Evolutionary conservation across 2,113 vertebrate species (phyloP).

Genomic region (Pipa parva): DNA sequence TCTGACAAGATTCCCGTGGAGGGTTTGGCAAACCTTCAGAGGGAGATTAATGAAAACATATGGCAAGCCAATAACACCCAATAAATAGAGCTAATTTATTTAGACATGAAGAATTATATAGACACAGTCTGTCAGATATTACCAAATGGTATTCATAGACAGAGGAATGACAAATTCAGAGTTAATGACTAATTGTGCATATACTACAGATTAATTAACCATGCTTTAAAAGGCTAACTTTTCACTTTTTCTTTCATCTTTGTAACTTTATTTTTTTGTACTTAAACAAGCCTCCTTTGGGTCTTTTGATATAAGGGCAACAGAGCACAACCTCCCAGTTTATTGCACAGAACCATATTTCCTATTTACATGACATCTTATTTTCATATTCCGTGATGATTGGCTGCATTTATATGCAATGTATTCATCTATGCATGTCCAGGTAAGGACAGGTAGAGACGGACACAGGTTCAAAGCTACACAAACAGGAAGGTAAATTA

Average conservation of each 20-base stretch:
- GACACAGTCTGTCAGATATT: slow-evolving; percentile 28
- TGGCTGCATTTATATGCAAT: too few species aligned
- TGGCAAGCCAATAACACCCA: slow-evolving; percentile 28
- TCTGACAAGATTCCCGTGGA: slow-evolving; percentile 37
- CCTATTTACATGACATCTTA: too few species aligned
- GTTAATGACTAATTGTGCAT: slow-evolving; percentile 24
- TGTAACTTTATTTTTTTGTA: neutral
- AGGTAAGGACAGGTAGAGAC: too few species aligned
- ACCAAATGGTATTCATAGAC: slow-evolving; percentile 33
- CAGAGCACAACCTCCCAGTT: too few species aligned
- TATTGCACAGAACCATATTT: too few species aligned
- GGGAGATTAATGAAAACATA: slow-evolving; percentile 39
- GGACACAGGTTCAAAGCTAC: too few species aligned
- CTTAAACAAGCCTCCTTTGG: too few species aligned
- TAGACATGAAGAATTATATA: slow-evolving; percentile 35
- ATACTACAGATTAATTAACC: slow-evolving; percentile 15
- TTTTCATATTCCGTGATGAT: too few species aligned
- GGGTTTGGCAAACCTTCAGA: slow-evolving; percentile 22
- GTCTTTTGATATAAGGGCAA: too few species aligned
- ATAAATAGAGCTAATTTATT: slow-evolving; percentile 40
- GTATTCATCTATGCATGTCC: too few species aligned
- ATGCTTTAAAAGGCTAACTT: neutral
- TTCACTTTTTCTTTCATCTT: neutral
- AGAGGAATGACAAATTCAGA: slow-evolving; percentile 16
- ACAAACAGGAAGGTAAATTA: too few species aligned